Evolutionary conservation across 2,888 invertebrate species (phyloP).

Genomic region (Pegoplata infirma): DNA sequence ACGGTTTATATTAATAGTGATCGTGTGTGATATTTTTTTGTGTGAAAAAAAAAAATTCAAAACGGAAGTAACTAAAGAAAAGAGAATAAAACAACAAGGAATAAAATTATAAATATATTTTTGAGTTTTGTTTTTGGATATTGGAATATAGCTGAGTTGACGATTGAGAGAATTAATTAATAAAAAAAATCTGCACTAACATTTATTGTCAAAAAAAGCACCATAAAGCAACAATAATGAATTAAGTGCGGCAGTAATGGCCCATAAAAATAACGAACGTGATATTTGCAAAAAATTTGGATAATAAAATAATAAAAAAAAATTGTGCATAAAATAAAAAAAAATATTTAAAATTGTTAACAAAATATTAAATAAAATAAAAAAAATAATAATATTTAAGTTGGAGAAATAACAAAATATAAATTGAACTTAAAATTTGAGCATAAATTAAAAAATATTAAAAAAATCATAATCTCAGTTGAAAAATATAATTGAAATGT

Average conservation of each 20-base stretch:
- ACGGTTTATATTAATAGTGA: conserved; percentile 32
- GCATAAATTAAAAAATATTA: neutral
- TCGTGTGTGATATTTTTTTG: neutral
- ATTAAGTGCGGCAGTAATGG: conserved; percentile 56
- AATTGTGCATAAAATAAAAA: neutral
- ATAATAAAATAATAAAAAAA: neutral
- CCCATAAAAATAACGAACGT: conserved; percentile 54
- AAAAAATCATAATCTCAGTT: neutral
- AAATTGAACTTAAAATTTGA: neutral
- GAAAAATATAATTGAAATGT: no score
- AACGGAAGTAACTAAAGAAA: conserved; percentile 54
- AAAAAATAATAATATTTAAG: neutral
- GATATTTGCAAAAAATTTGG: conserved; percentile 40
- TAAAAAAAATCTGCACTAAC: neutral
- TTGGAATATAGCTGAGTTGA: neutral
- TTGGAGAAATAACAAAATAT: neutral
- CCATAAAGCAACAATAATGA: conserved; percentile 46
- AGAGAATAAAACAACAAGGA: neutral
- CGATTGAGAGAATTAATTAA: neutral
- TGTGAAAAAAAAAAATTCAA: conserved; percentile 9
- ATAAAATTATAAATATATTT: neutral
- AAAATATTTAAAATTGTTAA: neutral
- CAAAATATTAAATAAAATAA: neutral
- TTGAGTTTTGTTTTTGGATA: neutral
- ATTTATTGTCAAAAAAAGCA: conserved; percentile 18